These are phyloP conservation scores for Python bivittatus DNA, from an alignment of 2,113 vertebrate genomes.

Conservation along the genomic window DNA sequence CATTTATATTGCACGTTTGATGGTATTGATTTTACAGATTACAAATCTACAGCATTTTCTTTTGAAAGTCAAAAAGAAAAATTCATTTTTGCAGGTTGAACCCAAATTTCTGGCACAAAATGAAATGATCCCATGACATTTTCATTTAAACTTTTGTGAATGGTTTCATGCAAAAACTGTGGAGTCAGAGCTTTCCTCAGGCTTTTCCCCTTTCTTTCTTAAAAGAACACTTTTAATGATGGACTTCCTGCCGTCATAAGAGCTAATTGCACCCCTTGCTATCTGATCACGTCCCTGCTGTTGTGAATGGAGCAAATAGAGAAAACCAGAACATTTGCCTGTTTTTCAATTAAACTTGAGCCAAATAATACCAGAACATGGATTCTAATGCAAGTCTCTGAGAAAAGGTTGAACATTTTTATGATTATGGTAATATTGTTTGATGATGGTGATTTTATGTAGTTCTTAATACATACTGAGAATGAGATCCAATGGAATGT, in stretches of 20 bases:
- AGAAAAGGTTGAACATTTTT: constrained; percentile 28
- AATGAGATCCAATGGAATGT: constrained; percentile 24
- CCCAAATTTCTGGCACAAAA: neutral
- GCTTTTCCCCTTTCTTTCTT: neutral
- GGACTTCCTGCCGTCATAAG: neutral
- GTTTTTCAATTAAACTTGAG: constrained; percentile 24
- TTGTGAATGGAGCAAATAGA: neutral
- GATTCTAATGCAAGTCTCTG: constrained; percentile 27
- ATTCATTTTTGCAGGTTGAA: neutral
- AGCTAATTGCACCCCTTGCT: neutral
- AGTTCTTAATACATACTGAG: constrained; percentile 9
- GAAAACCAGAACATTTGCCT: neutral
- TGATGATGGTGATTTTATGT: constrained; percentile 8
- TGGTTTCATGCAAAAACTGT: neutral
- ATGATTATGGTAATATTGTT: constrained; percentile 35
- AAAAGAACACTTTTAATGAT: neutral
- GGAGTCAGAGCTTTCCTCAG: neutral
- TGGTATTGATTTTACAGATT: neutral
- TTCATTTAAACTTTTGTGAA: neutral
- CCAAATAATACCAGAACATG: neutral
- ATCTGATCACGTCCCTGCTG: neutral
- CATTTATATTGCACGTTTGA: neutral
- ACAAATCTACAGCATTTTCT: neutral
- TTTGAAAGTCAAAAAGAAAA: neutral
- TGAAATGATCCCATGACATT: neutral